These are phyloP conservation scores for human DNA, from an alignment of 2,113 vertebrate genomes.

Conservation along the genomic window GRCh38 chr22:40208501-40209000, in stretches of 20 bases:
- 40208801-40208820: slow-evolving; percentile 17
- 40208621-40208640: not conserved
- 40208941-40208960: not conserved
- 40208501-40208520: not conserved
- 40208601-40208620: not conserved
- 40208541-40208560: not conserved
- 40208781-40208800: slow-evolving; percentile 33
- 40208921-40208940: not conserved
- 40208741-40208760: slow-evolving; percentile 10
- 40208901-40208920: not conserved
- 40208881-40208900: not conserved
- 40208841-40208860: slow-evolving; percentile 12
- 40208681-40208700: not conserved
- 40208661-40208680: not conserved
- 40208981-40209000: not conserved
- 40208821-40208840: slow-evolving; percentile 55
- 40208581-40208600: not conserved
- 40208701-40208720: not conserved
- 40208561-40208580: not conserved
- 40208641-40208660: not conserved
- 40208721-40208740: slow-evolving; percentile 51
- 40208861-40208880: slow-evolving; percentile 28
- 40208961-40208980: not conserved
- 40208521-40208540: not conserved
- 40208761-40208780: slow-evolving; percentile 62